These are phyloP conservation scores for Pangasius larnaudii DNA, from an alignment of 2,797 vertebrate genomes.

Conservation along the genomic window DNA sequence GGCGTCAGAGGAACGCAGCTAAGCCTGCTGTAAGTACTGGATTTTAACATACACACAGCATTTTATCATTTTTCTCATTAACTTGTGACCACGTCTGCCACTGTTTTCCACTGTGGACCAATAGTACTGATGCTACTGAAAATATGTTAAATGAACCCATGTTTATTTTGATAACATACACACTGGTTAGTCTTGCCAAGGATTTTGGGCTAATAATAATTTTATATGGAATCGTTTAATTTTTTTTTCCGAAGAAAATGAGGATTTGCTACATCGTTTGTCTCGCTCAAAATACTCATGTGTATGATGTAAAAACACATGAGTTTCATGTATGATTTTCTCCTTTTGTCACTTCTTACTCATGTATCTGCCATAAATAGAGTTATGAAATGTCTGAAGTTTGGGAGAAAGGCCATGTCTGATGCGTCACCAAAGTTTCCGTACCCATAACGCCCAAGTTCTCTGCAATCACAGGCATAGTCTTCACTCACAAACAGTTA, in stretches of 20 bases:
- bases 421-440: background rate
- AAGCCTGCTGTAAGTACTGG: slow-evolving; percentile 75
- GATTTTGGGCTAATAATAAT: background rate
- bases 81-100: background rate
- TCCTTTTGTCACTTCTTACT: background rate
- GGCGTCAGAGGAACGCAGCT: slow-evolving; percentile 71
- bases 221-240: background rate
- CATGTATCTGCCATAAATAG: background rate
- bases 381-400: background rate
- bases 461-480: background rate
- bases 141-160: background rate
- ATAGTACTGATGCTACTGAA: background rate
- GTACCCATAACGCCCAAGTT: background rate
- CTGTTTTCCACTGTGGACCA: background rate
- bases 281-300: background rate
- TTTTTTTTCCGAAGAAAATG: background rate
- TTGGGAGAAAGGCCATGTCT: background rate
- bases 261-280: background rate
- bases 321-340: background rate
- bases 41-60: background rate
- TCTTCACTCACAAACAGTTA: background rate
- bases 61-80: background rate
- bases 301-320: background rate
- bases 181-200: background rate
- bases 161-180: slow-evolving; percentile 32